Conservation (phyloP, 2,797 vertebrate genomes). For the Xiphorhynchus erythropygius region DNA sequence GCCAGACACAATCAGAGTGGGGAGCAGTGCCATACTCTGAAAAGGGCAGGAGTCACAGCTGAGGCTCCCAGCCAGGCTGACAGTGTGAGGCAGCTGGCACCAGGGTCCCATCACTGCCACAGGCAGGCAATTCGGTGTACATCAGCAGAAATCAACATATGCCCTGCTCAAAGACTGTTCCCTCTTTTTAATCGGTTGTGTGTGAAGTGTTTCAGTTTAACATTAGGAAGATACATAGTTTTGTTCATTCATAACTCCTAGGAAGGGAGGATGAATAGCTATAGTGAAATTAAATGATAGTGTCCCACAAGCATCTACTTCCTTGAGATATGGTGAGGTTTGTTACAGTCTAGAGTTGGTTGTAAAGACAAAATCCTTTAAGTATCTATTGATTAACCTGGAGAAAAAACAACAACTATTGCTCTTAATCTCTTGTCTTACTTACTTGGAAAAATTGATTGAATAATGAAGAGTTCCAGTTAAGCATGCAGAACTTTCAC, state of each 20-base stretch:
- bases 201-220: not conserved
- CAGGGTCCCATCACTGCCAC: rapidly evolving
- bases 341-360: not conserved
- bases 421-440: not conserved
- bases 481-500: not conserved
- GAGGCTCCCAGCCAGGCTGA: not conserved
- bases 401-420: not conserved
- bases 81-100: rapidly evolving
- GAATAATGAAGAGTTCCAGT: not conserved
- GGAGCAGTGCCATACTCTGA: not conserved
- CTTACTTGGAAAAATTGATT: not conserved
- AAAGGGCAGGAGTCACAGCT: not conserved
- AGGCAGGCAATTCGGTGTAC: rapidly evolving
- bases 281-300: not conserved
- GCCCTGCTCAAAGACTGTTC: not conserved
- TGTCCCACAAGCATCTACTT: not conserved
- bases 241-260: not conserved
- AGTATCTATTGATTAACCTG: not conserved
- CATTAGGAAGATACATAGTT: not conserved
- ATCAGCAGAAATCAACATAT: not conserved
- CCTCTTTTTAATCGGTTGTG: not conserved
- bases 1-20: rapidly evolving
- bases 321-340: not conserved
- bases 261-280: not conserved
- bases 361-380: not conserved